Conservation (phyloP, 2,113 vertebrate species). For the Rhinolophus sinicus region DNA sequence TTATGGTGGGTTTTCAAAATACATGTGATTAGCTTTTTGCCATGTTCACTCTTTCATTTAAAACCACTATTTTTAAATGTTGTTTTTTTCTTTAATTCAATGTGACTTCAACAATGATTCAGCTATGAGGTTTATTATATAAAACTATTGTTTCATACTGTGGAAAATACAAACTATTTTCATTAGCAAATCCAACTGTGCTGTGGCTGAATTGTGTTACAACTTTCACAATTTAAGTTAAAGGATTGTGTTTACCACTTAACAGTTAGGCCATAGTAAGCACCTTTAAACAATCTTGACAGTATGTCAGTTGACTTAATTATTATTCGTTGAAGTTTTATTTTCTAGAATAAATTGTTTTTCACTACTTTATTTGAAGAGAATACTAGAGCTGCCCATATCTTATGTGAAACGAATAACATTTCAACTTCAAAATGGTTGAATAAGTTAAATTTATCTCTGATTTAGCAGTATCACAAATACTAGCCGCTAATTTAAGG, state of each 20-base stretch:
- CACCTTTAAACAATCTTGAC: neutral
- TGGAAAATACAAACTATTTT: constrained; percentile 61
- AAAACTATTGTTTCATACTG: constrained; percentile 42
- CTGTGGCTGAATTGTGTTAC: neutral
- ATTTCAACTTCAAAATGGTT: constrained; percentile 21
- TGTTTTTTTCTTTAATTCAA: neutral
- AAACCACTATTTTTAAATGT: constrained; percentile 1
- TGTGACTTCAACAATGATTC: constrained; percentile 49
- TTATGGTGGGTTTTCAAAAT: neutral
- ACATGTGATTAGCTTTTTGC: constrained; percentile 35
- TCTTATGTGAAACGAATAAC: constrained; percentile 23
- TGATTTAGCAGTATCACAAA: constrained; percentile 28
- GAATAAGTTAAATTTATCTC: constrained; percentile 50
- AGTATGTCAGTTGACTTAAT: neutral
- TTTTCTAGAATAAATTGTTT: constrained; percentile 39
- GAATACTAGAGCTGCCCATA: neutral
- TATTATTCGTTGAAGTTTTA: constrained; percentile 15
- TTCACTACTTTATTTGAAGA: constrained; percentile 25
- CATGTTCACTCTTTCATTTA: constrained; percentile 27
- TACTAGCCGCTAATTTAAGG: neutral
- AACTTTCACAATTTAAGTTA: constrained; percentile 4
- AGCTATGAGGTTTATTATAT: constrained; percentile 27
- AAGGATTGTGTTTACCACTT: constrained; percentile 56
- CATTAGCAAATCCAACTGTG: constrained; percentile 21
- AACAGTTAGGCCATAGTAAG: neutral